Base-by-base conservation (phyloP, 2,113 vertebrate genomes). In the Bos indicus region DNA sequence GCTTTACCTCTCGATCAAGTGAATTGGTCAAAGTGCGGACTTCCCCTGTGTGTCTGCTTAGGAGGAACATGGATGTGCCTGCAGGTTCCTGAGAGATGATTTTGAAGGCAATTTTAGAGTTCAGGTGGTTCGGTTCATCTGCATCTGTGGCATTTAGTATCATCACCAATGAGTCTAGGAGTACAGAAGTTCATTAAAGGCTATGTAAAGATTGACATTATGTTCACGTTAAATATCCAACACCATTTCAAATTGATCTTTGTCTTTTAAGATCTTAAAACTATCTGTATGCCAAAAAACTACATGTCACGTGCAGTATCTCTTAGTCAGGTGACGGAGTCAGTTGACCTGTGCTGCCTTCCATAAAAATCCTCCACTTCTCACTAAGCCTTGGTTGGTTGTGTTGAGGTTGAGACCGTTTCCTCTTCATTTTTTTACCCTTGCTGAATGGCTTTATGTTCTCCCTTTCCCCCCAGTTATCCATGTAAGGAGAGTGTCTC, bases 1-100 rank as follows among this genome's bases (percentile, higher is more conserved):
- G 40, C 54, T 92, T 98, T 99, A 99, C 99, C 99, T 99, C 99
- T 98, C 99, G 98, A 88, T 99, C 99, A 10, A 99, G 99, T 46
- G 98, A 98, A 97, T 62, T 99, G 88, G 96, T 96, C 93, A 83
- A 91, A 90, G 99, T 99, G 11, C 81, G 97, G 88, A 99, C 97
- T 97, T 99, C 98, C 77, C 99, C 99, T 6, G 99, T 99, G 3
- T 96, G 51, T 93, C 97, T 97, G 91, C 99, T 99, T 59, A 99
- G 99, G 87, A 93, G 95, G 96, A 99, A 99, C 99, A 99, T 99
- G 23, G 96, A 96, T 33, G 21, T 64, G 67, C 99, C 98, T 13
- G 80, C 28, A 88, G 99, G 99, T 60, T 98, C 98, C 89, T 99
- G 97, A 56, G 98, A 98, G 48, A 98, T 81, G 80, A 99, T 99